Conservation (phyloP, 2,888 invertebrate species). For the Epicampocera succincta region DNA sequence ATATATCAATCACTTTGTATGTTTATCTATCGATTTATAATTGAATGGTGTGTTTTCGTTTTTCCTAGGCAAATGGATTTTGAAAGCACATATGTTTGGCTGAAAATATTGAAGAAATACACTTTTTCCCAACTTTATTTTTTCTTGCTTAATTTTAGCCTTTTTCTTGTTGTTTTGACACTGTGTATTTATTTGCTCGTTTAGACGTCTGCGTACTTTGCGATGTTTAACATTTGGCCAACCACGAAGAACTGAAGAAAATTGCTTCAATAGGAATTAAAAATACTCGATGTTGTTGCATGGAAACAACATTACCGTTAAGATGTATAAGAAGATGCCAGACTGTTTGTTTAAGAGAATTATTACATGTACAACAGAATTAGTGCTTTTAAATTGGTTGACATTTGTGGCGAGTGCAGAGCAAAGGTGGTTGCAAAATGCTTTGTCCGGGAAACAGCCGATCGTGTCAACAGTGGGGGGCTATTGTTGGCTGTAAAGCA, state of each 20-base stretch:
- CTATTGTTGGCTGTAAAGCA: too few species aligned
- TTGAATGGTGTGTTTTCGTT: conserved; percentile 26
- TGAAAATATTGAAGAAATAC: conserved; percentile 23
- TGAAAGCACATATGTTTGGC: conserved; percentile 8
- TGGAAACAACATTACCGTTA: conserved; percentile 44
- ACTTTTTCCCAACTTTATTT: conserved; percentile 8
- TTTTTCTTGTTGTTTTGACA: conserved; percentile 43
- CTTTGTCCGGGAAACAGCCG: too few species aligned
- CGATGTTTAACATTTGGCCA: conserved; percentile 67
- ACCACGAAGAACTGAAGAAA: conserved; percentile 70
- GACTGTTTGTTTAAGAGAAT: not conserved
- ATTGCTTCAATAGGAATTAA: conserved; percentile 24
- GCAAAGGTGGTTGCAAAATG: too few species aligned
- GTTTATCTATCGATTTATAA: conserved; percentile 51
- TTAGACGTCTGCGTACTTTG: conserved; percentile 48
- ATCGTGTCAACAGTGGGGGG: too few species aligned
- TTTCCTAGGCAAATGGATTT: not conserved
- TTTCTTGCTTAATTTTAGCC: conserved; percentile 24
- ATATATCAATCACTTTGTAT: conserved; percentile 3
- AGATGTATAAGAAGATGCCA: conserved; percentile 3
- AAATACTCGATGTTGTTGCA: conserved; percentile 31
- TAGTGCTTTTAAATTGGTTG: too few species aligned
- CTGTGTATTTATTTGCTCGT: conserved; percentile 42
- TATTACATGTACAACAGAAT: not conserved
- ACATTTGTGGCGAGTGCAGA: too few species aligned